These are phyloP conservation scores for Labeo rohita DNA, from an alignment of 2,113 vertebrate genomes.

Conservation along the genomic window DNA sequence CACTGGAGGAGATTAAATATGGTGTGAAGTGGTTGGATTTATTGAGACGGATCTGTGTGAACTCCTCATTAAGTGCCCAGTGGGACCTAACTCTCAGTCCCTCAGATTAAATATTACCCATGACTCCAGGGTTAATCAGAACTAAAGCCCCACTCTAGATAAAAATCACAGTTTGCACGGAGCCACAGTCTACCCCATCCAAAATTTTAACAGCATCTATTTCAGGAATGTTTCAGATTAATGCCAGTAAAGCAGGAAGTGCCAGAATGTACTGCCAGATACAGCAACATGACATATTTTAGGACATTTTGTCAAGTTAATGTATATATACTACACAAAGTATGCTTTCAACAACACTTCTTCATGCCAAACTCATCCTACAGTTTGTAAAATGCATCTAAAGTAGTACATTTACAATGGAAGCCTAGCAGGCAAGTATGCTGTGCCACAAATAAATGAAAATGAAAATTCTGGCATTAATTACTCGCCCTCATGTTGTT, in stretches of 20 bases:
- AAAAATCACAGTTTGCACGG: conserved; percentile 34
- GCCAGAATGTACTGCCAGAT: background rate
- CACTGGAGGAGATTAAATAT: conserved; percentile 44
- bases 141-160: conserved; percentile 25
- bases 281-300: background rate
- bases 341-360: background rate
- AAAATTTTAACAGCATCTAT: background rate
- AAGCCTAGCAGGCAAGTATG: background rate
- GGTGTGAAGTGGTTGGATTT: conserved; percentile 41
- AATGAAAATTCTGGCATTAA: too few species aligned
- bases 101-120: conserved; percentile 46
- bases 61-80: conserved; percentile 47
- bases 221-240: background rate
- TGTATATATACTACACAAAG: background rate
- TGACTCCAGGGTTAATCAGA: conserved; percentile 40
- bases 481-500: too few species aligned
- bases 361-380: background rate
- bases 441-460: background rate
- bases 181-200: background rate
- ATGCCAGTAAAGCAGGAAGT: conserved; percentile 4
- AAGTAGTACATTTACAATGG: background rate
- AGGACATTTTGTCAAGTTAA: background rate
- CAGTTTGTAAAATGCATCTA: background rate
- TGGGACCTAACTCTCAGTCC: conserved; percentile 34
- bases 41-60: conserved; percentile 34